Evolutionary conservation across 2,888 invertebrate genomes (phyloP).

Genomic region (Drosophila helvetica): DNA sequence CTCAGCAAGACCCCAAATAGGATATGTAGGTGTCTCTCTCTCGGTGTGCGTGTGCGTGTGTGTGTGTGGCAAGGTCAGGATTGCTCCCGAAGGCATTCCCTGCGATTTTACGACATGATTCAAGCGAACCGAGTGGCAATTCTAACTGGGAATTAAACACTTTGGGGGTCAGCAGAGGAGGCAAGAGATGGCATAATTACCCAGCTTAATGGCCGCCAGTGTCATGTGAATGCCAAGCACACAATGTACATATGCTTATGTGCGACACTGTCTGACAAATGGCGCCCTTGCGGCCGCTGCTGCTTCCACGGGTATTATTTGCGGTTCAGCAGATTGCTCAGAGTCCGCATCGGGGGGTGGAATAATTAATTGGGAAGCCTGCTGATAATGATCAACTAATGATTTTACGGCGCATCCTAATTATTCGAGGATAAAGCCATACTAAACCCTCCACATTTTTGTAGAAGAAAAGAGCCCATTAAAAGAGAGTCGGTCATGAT

Average conservation of each 20-base stretch:
- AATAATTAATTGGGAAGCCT: conserved; percentile 51
- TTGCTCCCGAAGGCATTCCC: conserved; percentile 41
- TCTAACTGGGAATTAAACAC: conserved; percentile 47
- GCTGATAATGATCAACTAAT: conserved; percentile 29
- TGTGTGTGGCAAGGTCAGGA: conserved; percentile 51
- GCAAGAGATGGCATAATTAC: conserved; percentile 63
- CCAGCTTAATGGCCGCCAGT: conserved; percentile 49
- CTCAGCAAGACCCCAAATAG: not conserved
- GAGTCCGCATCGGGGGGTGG: conserved; percentile 10
- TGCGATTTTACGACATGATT: conserved; percentile 39
- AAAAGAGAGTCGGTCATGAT: not conserved
- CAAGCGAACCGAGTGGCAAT: conserved; percentile 49
- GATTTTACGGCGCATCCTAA: conserved; percentile 9
- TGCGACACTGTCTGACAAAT: conserved; percentile 21
- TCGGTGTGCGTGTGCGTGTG: not conserved
- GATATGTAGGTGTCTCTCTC: not conserved
- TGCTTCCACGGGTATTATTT: conserved; percentile 18
- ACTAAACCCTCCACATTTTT: not conserved
- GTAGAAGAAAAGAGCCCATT: not conserved
- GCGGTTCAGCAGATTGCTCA: conserved; percentile 20
- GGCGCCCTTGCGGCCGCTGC: conserved; percentile 26
- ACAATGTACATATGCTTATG: conserved; percentile 1
- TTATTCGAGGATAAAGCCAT: not conserved
- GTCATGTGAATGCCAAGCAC: conserved; percentile 5
- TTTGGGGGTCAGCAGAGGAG: conserved; percentile 34